phyloP scores from a whole-genome alignment of 2,797 vertebrate genomes.

The Aldrovandia affinis region DNA sequence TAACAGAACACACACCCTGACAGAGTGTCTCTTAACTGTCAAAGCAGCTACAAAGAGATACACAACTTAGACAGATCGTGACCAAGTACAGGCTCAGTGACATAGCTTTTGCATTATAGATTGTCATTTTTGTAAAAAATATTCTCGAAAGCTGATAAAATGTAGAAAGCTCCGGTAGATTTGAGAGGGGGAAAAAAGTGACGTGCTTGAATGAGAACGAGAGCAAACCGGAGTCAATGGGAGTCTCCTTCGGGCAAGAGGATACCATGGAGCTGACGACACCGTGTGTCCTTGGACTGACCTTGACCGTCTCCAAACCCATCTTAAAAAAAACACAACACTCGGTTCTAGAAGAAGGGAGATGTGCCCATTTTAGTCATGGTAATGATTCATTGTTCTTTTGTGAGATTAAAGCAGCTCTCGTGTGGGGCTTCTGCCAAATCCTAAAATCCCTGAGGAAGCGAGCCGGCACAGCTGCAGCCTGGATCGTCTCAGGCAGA shows the following conservation, averaged over 20 bases:
- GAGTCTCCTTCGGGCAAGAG: not conserved
- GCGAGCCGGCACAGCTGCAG: not conserved
- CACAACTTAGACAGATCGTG: not conserved
- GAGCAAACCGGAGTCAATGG: not conserved
- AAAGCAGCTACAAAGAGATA: not conserved
- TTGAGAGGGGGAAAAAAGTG: not conserved
- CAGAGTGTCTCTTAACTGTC: not conserved
- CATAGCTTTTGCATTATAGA: not conserved
- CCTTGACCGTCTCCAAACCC: not conserved
- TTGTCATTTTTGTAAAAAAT: not conserved
- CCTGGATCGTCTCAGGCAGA: not conserved
- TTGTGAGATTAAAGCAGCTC: constrained; percentile 9
- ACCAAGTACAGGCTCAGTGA: not conserved
- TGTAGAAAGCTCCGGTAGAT: not conserved
- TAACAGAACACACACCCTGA: not conserved
- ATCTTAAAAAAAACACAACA: not conserved
- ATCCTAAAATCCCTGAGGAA: not conserved
- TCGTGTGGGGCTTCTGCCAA: constrained; percentile 3
- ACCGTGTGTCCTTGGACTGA: not conserved
- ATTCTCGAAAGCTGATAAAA: not conserved
- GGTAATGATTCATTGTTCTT: not conserved
- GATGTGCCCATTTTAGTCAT: not conserved
- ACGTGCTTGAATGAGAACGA: not conserved
- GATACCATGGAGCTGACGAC: not conserved
- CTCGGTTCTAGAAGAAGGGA: not conserved